Conservation (phyloP, 2,888 invertebrate genomes). For the Pyrrhosoma nymphula region DNA sequence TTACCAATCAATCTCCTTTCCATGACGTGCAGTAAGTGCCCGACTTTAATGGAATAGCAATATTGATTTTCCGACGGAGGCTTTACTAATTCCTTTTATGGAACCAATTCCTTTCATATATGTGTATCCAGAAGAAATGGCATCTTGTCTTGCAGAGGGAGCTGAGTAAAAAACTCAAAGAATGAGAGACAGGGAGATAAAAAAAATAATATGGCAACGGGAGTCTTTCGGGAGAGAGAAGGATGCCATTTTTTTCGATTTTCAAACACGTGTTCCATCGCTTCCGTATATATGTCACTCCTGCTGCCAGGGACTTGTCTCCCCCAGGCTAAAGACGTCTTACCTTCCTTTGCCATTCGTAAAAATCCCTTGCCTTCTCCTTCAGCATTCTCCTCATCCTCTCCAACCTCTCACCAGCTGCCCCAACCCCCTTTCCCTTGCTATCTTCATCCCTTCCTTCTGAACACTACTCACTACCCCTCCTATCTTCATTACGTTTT, state of each 20-base stretch:
- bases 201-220: neutral
- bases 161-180: neutral
- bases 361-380: neutral
- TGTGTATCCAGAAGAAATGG: neutral
- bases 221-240: neutral
- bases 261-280: slow-evolving; percentile 49
- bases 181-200: neutral
- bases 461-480: neutral
- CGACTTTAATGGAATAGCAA: neutral
- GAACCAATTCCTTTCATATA: neutral
- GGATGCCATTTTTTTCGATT: slow-evolving; percentile 6
- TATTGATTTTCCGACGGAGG: neutral
- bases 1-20: no score
- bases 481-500: neutral
- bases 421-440: neutral
- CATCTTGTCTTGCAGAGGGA: neutral
- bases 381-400: neutral
- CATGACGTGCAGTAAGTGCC: neutral
- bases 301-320: slow-evolving; percentile 29
- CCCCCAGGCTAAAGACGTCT: slow-evolving; percentile 46
- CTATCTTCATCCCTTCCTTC: neutral
- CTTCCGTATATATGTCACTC: slow-evolving; percentile 33
- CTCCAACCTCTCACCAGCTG: neutral
- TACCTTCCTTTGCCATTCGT: neutral
- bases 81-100: neutral